Evolutionary conservation across 2,797 vertebrate genomes (phyloP), one percentile per base, ranked within the genome.

Genomic region (Psittacula echo): DNA sequence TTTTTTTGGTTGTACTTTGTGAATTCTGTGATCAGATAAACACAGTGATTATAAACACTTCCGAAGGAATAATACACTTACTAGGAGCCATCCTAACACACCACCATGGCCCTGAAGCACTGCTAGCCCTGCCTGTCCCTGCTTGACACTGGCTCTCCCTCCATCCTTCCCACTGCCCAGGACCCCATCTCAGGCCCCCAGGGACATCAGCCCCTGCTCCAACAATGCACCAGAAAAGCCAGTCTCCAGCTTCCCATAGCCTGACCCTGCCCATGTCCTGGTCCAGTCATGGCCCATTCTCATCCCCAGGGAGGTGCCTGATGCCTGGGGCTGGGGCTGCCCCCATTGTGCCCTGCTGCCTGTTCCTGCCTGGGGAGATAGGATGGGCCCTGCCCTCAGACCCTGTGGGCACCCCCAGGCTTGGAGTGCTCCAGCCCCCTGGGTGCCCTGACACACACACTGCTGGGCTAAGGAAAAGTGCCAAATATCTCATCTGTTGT

Each of bases 101-200:
- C 13, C 76, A 10, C 16, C 4, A 15, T 32, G 41, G 7, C 5
- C 29, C 34, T 44, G 23, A 60, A 19, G 44, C 11, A n/a, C 24
- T 2, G 2, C 22, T 47, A 73, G 26, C 10, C 15, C 20, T 74
- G 11, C 22, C 39, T 74, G n/a, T 39, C 23, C 5, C 22, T 77
- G 27, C 7, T 2, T 18, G 51, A 1, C 0, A 1, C n/a, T 0
- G 0, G 4, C 17, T 16, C 2, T 42, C 22, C 10, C 9, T 11
- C 2, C 2, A 42, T 3, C 5, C 9, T 62, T 13, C 23, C 30
- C 34, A 10, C 1, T 4, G 18, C 24, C 30, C 30, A 32, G 17
- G 13, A 47, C 2, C 2, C 16, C 18, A 21, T 50, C 17, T 42
- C 18, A 64, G 19, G 27, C 11, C 5, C 7, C 6, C 9, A 6